Conservation (phyloP, 2,113 vertebrate genomes). For the Sarotherodon lohbergeri region DNA sequence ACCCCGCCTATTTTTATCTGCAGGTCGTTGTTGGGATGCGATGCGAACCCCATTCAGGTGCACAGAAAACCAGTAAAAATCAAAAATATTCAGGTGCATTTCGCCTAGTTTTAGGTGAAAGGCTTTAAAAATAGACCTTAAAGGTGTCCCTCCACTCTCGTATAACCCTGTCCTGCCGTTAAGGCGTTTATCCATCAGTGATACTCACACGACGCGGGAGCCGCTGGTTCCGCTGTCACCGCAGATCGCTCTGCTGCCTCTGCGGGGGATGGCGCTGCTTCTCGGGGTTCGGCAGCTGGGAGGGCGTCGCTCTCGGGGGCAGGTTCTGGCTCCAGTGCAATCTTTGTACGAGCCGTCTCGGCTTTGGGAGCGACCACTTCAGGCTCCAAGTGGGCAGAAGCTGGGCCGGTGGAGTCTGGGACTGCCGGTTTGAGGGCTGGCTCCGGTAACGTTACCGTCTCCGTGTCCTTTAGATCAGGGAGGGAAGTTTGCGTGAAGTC, state of each 20-base stretch:
- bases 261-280: slow-evolving; percentile 47
- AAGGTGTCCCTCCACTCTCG: not conserved
- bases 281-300: slow-evolving; percentile 43
- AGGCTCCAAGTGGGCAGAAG: not conserved
- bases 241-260: slow-evolving; percentile 43
- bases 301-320: slow-evolving; percentile 50
- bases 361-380: slow-evolving; percentile 7
- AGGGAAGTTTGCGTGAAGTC: slow-evolving; percentile 5
- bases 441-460: not conserved
- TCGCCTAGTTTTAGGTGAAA: not conserved
- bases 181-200: not conserved
- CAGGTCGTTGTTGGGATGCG: not conserved
- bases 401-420: slow-evolving; percentile 38
- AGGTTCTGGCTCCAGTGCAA: not conserved
- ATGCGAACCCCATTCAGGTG: not conserved
- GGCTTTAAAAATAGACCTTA: not conserved
- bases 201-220: slow-evolving; percentile 66
- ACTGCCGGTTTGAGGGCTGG: not conserved
- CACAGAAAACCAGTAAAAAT: not conserved
- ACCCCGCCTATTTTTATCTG: accelerated
- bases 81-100: not conserved
- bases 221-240: slow-evolving; percentile 40
- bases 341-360: slow-evolving; percentile 2
- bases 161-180: not conserved
- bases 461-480: not conserved